Percentiles rank a stretch among this genome's conserved stretches.
Conservation (phyloP, 1,140 invertebrate genomes). For the Adelges cooleyi region DNA sequence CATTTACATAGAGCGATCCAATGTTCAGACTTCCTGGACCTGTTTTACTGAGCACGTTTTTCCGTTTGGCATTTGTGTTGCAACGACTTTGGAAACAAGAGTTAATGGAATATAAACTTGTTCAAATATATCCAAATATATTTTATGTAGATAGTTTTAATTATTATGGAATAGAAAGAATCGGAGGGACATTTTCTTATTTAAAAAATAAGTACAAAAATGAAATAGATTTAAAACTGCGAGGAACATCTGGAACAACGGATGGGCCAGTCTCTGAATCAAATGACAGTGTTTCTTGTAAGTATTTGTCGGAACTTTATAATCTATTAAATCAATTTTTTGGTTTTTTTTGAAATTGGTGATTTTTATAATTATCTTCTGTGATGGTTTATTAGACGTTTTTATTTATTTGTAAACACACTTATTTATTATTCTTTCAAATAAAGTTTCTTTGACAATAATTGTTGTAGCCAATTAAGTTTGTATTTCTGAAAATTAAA, state of each 20-base stretch:
- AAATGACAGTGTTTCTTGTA: background rate
- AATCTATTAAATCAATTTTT: no score
- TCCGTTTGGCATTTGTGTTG: background rate
- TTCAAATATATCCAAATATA: background rate
- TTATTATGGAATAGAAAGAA: background rate
- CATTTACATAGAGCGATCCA: background rate
- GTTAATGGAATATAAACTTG: background rate
- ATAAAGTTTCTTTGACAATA: no score
- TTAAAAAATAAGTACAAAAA: background rate
- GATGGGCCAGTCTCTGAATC: background rate
- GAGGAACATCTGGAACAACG: background rate
- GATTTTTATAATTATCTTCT: no score
- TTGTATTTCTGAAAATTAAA: no score
- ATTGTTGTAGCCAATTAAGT: no score
- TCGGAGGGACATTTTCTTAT: background rate
- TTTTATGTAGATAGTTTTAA: constrained; percentile 5
- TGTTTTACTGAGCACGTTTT: background rate
- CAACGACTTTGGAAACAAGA: background rate
- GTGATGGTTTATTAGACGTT: no score
- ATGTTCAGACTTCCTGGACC: background rate
- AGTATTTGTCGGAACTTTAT: no score
- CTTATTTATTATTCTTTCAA: no score
- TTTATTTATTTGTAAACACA: no score
- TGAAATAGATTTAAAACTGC: background rate
- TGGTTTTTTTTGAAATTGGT: no score